Evolutionary conservation across 2,888 invertebrate genomes (phyloP).

Genomic region (Parapristionchus giblindavisi): DNA sequence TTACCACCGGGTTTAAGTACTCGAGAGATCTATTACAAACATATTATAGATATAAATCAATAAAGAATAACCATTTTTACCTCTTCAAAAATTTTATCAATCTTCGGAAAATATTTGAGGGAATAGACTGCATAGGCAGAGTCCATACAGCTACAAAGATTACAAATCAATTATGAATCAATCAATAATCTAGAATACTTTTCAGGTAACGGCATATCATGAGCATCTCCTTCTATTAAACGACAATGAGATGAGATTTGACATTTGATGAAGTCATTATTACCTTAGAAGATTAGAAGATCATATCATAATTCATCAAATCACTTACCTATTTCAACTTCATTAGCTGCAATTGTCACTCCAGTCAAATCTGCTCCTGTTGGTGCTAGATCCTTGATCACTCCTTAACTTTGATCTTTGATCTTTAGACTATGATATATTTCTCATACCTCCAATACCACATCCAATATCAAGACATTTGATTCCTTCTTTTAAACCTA

Average conservation of each 20-base stretch:
- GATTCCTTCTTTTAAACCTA: slow-evolving; percentile 48
- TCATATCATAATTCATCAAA: not conserved
- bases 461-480: slow-evolving; percentile 67
- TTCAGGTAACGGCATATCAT: slow-evolving; percentile 62
- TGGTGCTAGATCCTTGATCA: slow-evolving; percentile 61
- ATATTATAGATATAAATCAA: too few species aligned
- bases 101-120: slow-evolving; percentile 65
- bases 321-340: slow-evolving; percentile 56
- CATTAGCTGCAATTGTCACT: slow-evolving; percentile 65
- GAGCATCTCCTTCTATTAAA: slow-evolving; percentile 63
- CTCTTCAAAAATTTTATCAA: slow-evolving; percentile 61
- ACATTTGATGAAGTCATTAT: slow-evolving; percentile 42
- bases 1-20: slow-evolving; percentile 62
- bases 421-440: not conserved
- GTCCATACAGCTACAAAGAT: slow-evolving; percentile 44
- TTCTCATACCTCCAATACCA: slow-evolving; percentile 51
- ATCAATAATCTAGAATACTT: not conserved
- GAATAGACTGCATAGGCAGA: slow-evolving; percentile 67
- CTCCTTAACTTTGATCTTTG: slow-evolving; percentile 45
- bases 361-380: slow-evolving; percentile 65
- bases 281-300: slow-evolving; percentile 38
- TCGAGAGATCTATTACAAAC: slow-evolving; percentile 56
- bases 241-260: slow-evolving; percentile 51
- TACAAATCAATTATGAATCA: not conserved
- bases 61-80: slow-evolving; percentile 39